Conservation (phyloP, 2,888 invertebrate genomes). For the Hypolimnas misippus region DNA sequence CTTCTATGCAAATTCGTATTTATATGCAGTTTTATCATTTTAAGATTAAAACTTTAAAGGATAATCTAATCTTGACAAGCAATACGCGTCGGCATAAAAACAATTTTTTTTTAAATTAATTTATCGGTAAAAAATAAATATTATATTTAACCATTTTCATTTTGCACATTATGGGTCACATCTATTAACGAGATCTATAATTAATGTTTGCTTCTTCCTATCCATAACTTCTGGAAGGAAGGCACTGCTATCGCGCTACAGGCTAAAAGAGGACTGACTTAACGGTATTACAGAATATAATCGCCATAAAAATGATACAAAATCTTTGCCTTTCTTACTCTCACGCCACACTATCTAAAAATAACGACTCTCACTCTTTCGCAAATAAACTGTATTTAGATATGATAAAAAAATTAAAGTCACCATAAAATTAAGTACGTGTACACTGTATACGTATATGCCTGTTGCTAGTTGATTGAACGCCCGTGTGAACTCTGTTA, state of each 20-base stretch:
- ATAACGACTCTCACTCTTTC: neutral
- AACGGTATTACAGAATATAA: neutral
- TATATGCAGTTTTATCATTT: too few species aligned
- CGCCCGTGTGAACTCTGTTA: neutral
- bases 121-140: neutral
- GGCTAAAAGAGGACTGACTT: neutral
- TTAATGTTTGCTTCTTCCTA: neutral
- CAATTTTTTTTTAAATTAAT: neutral
- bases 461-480: neutral
- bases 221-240: neutral
- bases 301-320: neutral
- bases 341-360: neutral
- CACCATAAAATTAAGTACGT: too few species aligned
- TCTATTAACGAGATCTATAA: neutral
- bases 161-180: neutral
- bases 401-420: neutral
- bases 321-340: neutral
- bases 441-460: too few species aligned
- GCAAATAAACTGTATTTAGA: slow-evolving; percentile 10
- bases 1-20: too few species aligned
- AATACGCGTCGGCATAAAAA: neutral
- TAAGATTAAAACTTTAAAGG: neutral
- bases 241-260: neutral
- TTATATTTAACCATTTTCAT: neutral
- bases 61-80: neutral